Base-by-base conservation (phyloP, 2,113 vertebrate species). In the Callipepla squamata region DNA sequence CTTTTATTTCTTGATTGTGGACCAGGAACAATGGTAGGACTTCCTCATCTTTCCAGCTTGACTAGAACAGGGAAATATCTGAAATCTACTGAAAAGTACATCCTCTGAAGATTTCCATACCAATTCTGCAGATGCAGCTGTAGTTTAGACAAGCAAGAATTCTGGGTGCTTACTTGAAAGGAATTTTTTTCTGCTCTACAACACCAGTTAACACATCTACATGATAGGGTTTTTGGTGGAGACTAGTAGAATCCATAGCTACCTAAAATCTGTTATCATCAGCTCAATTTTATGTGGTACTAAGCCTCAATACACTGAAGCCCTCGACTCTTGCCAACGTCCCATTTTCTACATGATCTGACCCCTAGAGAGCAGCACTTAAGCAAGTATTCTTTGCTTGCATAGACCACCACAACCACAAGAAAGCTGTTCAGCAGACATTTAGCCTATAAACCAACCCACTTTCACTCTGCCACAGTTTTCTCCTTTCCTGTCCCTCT, bases 61-160 rank as follows among this genome's bases (percentile, higher is more conserved):
- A 62, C 67, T 82, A 82, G 67, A 76, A 92, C 91, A 89, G 30
- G 85, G 50, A 89, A 91, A 76, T 76, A 26, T 12, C 30, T 91
- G 45, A 65, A 73, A 85, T 28, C 22, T 73, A 75, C 73, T 62
- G n/a, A 76, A 84, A 92, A 92, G 4, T 23, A 16, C 2, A 10
- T 80, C 12, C 70, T 61, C 78, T 72, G 53, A 58, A 91, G 58
- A 76, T 69, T 85, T 92, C 36, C 30, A 93, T 77, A 30, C 25
- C 30, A 44, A 40, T 55, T 78, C 85, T 83, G 48, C 70, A 94
- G 67, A 82, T 25, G 20, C 48, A 89, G 40, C 66, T 53, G 45
- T 36, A 69, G 22, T 28, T 95, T 62, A 76, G 58, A 76, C 40
- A 62, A 76, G 38, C 67, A 87, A 32, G 51, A 47, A 48, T 84